A percentile compares a stretch with the other conserved stretches of the same genome.
These are phyloP conservation scores for Scolopax rusticola DNA, from an alignment of 2,797 vertebrate species.

Conservation along the genomic window DNA sequence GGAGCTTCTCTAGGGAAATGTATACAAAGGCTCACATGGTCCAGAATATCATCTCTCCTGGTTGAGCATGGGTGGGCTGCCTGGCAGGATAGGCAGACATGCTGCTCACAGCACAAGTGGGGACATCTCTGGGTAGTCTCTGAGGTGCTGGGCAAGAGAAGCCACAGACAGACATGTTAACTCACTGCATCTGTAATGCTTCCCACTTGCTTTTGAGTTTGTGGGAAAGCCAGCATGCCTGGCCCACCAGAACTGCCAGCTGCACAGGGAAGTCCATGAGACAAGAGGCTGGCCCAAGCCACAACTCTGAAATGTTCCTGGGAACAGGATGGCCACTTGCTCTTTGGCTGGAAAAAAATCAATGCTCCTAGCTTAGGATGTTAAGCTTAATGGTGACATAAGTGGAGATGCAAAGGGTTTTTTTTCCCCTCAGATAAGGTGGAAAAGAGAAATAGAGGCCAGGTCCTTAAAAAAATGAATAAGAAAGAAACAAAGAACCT, in stretches of 20 bases:
- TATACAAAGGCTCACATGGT: background rate
- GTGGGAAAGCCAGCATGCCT: background rate
- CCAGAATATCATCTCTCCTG: background rate
- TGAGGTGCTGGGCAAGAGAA: background rate
- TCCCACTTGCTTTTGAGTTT: background rate
- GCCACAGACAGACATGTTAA: background rate
- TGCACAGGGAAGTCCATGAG: background rate
- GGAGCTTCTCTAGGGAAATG: background rate
- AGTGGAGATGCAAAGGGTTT: background rate
- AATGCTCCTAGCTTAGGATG: background rate
- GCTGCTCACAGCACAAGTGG: background rate
- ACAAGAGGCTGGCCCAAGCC: background rate
- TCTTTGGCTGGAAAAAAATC: background rate
- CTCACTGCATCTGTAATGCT: conserved; percentile 11
- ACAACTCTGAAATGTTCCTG: background rate
- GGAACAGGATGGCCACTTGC: background rate
- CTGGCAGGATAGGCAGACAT: background rate
- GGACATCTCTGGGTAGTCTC: background rate
- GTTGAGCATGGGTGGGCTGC: background rate
- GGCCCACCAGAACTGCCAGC: background rate
- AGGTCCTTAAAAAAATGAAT: background rate
- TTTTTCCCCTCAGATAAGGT: background rate
- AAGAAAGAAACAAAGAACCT: background rate
- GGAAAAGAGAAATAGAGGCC: background rate
- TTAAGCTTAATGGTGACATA: background rate